Evolutionary conservation across 2,113 vertebrate species (phyloP).

Genomic region (Dasyprocta punctata): DNA sequence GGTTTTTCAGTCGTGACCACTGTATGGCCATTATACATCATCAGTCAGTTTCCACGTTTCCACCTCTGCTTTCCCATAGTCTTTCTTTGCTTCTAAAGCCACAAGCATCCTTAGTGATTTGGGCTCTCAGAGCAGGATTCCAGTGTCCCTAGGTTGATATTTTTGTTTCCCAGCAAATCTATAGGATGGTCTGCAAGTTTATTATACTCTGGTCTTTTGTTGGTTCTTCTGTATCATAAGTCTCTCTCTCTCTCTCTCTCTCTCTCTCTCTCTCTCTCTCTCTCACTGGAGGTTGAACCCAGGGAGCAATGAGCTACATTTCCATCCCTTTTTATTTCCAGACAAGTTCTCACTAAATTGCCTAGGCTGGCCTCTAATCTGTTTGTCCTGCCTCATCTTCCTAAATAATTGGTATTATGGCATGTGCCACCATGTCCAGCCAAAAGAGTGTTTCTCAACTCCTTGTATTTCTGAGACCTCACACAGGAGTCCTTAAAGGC

Average conservation of each 20-base stretch:
- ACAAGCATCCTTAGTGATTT: not conserved
- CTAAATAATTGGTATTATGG: not conserved
- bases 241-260: too few species aligned
- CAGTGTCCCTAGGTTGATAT: not conserved
- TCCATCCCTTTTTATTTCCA: not conserved
- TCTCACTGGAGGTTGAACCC: not conserved
- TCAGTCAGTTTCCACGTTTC: not conserved
- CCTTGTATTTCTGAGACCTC: not conserved
- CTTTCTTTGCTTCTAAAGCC: not conserved
- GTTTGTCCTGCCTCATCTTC: not conserved
- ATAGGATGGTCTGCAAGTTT: not conserved
- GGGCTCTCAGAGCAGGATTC: not conserved
- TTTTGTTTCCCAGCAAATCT: not conserved
- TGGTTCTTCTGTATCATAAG: not conserved
- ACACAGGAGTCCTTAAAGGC: not conserved
- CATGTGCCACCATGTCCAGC: not conserved
- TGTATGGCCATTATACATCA: too few species aligned
- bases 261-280: fast-evolving
- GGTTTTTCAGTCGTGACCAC: not conserved
- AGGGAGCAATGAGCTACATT: not conserved
- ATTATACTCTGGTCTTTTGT: not conserved
- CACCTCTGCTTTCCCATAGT: not conserved
- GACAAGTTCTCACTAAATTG: not conserved
- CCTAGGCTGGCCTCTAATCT: not conserved
- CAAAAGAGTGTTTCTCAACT: not conserved